Evolutionary conservation across 2,888 invertebrate species (phyloP), one percentile per base, ranked within the genome.

Genomic region (Punctoribates punctum): DNA sequence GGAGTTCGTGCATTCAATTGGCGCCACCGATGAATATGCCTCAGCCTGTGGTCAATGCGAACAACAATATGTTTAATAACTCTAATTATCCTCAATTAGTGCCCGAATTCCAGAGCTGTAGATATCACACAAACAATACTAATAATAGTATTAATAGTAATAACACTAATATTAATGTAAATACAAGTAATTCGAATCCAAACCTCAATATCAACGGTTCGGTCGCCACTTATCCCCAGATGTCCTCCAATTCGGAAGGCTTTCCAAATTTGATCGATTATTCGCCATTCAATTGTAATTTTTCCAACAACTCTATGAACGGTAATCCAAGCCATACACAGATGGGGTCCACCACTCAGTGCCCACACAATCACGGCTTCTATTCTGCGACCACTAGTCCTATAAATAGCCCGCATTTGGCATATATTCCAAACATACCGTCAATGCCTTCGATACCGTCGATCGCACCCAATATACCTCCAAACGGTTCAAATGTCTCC

Each of bases 251-350:
- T 34, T 23, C 38, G n/a, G 67, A 67, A 8, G 38, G 17, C 34
- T 67, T 67, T 38, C 29, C 67, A 6, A 38, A 67, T 67, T 17
- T 9, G 20, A 67, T 67, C 9, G 67, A 67, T n/a, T 67, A 67
- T n/a, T 67, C 67, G 67, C 38, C 67, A 67, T 67, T 67, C 5
- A 67, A 67, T 38, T 67, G 67, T 20, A 67, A 67, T 38, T 38
- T 67, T 38, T 34, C 34, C 15, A 67, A 67, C n/a, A 67, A 67
- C n/a, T 38, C 38, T 4, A 38, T 67, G 82, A 80, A 76, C 83
- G 81, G 81, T 83, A 0, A 81, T 9, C 34, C 34, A 3, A 34
- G 4, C 34, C 34, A 34, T 34, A 27, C 57, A 15, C 23, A 75
- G 25, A 48, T 67, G 42, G 42, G 79, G 78, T 48, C 78, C 78